Conservation (phyloP, 2,888 invertebrate species). For the Troides aeacus region DNA sequence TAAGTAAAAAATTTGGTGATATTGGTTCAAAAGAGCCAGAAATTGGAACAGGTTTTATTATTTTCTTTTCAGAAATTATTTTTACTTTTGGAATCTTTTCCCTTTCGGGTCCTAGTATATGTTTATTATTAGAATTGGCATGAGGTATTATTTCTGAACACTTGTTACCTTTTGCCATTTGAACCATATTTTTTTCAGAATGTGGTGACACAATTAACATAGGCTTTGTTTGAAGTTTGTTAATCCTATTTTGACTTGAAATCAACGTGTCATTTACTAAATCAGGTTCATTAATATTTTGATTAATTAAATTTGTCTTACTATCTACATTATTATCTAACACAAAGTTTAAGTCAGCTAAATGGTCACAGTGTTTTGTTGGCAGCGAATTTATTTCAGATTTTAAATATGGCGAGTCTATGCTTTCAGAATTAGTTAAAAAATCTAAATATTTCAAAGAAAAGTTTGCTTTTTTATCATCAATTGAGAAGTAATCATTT, state of each 20-base stretch:
- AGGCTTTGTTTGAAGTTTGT: constrained; percentile 28
- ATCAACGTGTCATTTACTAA: constrained; percentile 35
- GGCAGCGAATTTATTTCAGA: constrained; percentile 2
- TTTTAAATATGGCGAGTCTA: constrained; percentile 34
- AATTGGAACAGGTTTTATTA: constrained; percentile 48
- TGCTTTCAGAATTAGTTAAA: constrained; percentile 57
- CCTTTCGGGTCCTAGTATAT: neutral
- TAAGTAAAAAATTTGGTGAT: constrained; percentile 49
- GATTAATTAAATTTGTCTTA: constrained; percentile 10
- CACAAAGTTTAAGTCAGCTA: constrained; percentile 17
- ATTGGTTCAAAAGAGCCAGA: constrained; percentile 50
- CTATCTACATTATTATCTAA: constrained; percentile 19
- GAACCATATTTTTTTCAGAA: constrained; percentile 1
- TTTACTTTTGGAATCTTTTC: constrained; percentile 43
- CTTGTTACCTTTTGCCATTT: neutral
- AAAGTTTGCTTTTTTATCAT: constrained; percentile 60
- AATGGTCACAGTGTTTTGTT: constrained; percentile 6
- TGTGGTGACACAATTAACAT: constrained; percentile 24
- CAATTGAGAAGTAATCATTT: constrained; percentile 51
- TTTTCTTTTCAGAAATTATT: constrained; percentile 63
- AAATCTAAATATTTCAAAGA: constrained; percentile 68
- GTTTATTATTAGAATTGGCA: neutral
- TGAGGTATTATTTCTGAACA: neutral
- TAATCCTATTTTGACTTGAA: constrained; percentile 27
- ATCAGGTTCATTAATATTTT: constrained; percentile 14